These are phyloP conservation scores for Philopotamus ludificatus DNA, from an alignment of 1,140 invertebrate species.

Conservation along the genomic window DNA sequence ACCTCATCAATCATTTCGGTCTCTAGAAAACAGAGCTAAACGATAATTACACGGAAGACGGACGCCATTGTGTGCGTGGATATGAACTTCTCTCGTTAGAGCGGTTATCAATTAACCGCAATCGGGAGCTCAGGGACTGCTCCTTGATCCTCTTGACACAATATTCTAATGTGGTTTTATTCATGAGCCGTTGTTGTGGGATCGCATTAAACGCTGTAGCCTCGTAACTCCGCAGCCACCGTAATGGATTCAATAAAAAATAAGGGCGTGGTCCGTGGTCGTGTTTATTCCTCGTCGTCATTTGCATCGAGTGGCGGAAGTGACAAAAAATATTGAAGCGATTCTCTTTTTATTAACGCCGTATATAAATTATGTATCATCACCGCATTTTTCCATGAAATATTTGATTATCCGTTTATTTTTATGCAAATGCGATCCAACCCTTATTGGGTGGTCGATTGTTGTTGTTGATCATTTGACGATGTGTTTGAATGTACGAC, in stretches of 20 bases:
- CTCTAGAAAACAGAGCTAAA: background rate
- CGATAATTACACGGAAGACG: slow-evolving; percentile 19
- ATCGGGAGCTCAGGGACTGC: background rate
- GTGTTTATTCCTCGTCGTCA: slow-evolving; percentile 18
- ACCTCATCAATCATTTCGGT: slow-evolving; percentile 39
- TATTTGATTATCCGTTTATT: too few relatives aligned
- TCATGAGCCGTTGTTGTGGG: too few relatives aligned
- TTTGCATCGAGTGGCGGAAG: slow-evolving; percentile 15
- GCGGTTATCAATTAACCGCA: background rate
- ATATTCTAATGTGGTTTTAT: too few relatives aligned
- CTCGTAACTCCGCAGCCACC: slow-evolving; percentile 10
- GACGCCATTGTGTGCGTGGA: slow-evolving; percentile 2
- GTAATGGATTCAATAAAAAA: slow-evolving; percentile 17
- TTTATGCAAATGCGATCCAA: too few relatives aligned
- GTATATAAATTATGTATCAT: background rate
- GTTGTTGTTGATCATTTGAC: slow-evolving; percentile 9
- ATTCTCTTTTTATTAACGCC: background rate
- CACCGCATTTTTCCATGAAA: too few relatives aligned
- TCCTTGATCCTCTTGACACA: too few relatives aligned
- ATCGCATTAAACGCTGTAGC: background rate
- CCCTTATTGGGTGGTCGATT: slow-evolving; percentile 17
- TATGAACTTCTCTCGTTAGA: slow-evolving; percentile 6
- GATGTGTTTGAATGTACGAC: background rate
- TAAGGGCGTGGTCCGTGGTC: slow-evolving; percentile 12
- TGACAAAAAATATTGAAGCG: slow-evolving; percentile 9